Evolutionary conservation across 2,888 invertebrate genomes (phyloP), one percentile per base, ranked within the genome.

Genomic region (Imbricaverruca yamaguchii): DNA sequence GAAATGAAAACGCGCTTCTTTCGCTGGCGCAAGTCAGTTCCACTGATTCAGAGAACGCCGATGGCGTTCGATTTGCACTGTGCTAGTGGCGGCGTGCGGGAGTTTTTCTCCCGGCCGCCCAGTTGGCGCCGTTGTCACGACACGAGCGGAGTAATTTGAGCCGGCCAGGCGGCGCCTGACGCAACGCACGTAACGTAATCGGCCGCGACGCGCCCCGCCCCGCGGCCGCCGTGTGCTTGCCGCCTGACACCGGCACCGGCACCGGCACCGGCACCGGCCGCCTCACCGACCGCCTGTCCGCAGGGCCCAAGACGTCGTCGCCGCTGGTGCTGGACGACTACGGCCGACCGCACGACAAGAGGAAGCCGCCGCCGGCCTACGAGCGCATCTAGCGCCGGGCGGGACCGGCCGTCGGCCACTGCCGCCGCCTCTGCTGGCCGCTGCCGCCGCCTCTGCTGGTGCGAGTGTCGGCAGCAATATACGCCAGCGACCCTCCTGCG

Each of bases 241-340:
- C 39, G 0, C 69, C 39, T 39, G 39, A 4, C 39, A 39, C 39
- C 39, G 39, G 4, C 39, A 39, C 39, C 39, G 39, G 39, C 39
- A 39, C 39, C 39, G 39, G 4, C 39, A 39, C 39, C 39, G 39
- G 39, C n/a, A n/a, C 39, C 39, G 39, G 39, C 2, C 2, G 39
- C 39, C 39, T 67, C 23, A 67, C 67, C 15, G 8, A 7, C 7
- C 13, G 13, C 39, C 15, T 7, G 7, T 39, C 74, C 39, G 10
- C 74, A 74, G 74, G 74, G 18, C 74, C 74, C 21, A 74, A 74
- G 53, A 74, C 74, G 10, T 74, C 74, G 2, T 74, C 74, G 18
- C 74, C 74, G 8, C 74, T 74, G 74, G 74, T 74, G 2, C 53
- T 21, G 10, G 74, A 74, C 53, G 74, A 74, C 21, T 74, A 74